Evolutionary conservation across 2,888 invertebrate species (phyloP).

Genomic region (Stegophylla sp.): DNA sequence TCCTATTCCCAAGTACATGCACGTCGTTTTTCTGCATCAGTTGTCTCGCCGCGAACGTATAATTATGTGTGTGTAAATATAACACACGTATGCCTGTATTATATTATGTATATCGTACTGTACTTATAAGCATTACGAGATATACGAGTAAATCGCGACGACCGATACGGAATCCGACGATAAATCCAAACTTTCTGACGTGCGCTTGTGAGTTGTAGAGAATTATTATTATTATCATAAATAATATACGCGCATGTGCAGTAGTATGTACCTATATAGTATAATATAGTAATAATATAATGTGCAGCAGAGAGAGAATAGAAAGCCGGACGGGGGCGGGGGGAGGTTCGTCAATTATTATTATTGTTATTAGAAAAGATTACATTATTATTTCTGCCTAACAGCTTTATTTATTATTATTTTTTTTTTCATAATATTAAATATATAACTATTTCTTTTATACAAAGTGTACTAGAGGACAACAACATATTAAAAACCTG

Average conservation of each 20-base stretch:
- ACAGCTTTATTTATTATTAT: neutral
- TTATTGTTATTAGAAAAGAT: conserved; percentile 26
- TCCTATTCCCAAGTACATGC: neutral
- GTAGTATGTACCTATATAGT: too few relatives aligned
- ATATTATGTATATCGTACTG: too few relatives aligned
- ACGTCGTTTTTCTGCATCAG: neutral
- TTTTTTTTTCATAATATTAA: neutral
- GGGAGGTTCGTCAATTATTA: conserved; percentile 51
- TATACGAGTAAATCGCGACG: conserved; percentile 9
- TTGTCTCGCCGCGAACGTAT: neutral
- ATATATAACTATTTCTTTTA: neutral
- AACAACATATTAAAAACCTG: conserved; percentile 29
- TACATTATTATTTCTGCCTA: conserved; percentile 33
- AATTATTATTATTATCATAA: conserved; percentile 52
- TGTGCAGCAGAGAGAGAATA: neutral
- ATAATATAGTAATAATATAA: neutral
- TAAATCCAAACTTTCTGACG: conserved; percentile 53
- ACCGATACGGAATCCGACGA: conserved; percentile 42
- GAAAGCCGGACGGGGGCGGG: conserved; percentile 30
- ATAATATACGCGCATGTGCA: conserved; percentile 15
- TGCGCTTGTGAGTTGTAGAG: conserved; percentile 36
- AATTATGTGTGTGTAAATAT: too few relatives aligned
- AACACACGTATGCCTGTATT: too few relatives aligned
- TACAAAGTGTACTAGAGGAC: conserved; percentile 14
- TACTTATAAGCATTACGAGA: neutral